A percentile compares a stretch with the other conserved stretches of the same genome.
Evolutionary conservation across 2,113 vertebrate genomes (phyloP).

Genomic region (Vireo altiloquus): DNA sequence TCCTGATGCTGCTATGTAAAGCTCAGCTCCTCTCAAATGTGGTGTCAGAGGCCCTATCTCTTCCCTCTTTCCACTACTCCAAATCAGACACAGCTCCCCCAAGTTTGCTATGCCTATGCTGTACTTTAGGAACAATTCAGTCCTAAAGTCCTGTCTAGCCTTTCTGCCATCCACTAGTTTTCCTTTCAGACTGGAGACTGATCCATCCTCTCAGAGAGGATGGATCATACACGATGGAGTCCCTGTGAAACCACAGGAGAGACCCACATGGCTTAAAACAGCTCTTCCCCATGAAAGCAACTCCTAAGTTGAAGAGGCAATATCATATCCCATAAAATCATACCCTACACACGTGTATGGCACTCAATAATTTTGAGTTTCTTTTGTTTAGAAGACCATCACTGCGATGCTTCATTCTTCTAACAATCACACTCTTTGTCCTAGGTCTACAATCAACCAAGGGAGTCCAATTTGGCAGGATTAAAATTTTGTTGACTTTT

Average conservation of each 20-base stretch:
- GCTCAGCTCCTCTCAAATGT: not conserved
- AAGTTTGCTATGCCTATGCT: not conserved
- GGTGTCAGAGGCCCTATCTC: not conserved
- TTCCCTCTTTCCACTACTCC: not conserved
- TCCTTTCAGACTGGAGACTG: not conserved
- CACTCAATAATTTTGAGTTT: not conserved
- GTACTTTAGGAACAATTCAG: not conserved
- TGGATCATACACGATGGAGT: not conserved
- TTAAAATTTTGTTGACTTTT: not conserved
- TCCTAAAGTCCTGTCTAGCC: not conserved
- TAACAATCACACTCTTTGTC: not conserved
- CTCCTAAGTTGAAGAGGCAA: not conserved
- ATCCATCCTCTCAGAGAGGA: not conserved
- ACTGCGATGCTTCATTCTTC: not conserved
- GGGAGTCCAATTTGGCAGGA: not conserved
- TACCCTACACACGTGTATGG: not conserved
- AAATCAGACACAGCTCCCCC: not conserved
- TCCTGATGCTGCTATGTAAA: not conserved
- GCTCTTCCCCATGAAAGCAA: not conserved
- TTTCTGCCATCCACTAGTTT: not conserved
- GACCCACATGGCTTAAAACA: not conserved
- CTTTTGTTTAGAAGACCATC: not conserved
- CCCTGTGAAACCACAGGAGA: not conserved
- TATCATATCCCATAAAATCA: rapidly evolving
- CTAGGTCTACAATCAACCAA: not conserved